Evolutionary conservation across 2,888 invertebrate genomes (phyloP).

Genomic region (Apotomis capreana): DNA sequence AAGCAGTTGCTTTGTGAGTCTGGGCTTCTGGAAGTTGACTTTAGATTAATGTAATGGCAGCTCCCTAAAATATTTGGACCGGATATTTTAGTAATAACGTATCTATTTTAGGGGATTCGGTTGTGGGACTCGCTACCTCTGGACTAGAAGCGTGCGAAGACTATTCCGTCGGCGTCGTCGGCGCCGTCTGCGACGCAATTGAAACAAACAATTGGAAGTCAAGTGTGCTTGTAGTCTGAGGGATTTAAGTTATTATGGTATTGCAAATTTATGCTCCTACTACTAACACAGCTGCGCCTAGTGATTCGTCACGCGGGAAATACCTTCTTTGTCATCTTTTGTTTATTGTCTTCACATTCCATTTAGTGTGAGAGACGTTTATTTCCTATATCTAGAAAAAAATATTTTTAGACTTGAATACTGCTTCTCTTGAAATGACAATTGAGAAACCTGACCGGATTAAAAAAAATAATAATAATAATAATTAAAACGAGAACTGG

Average conservation of each 20-base stretch:
- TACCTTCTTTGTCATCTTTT: too few species aligned
- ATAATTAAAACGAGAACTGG: too few species aligned
- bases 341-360: too few species aligned
- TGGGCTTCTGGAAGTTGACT: slow-evolving; percentile 6
- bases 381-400: too few species aligned
- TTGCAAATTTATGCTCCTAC: neutral
- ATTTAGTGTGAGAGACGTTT: too few species aligned
- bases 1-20: too few species aligned
- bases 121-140: slow-evolving; percentile 20
- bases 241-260: neutral
- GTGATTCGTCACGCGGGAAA: too few species aligned
- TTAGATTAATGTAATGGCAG: neutral
- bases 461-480: too few species aligned
- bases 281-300: too few species aligned
- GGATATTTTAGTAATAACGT: neutral
- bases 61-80: neutral
- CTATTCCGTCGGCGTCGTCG: slow-evolving; percentile 15
- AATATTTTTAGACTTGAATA: too few species aligned
- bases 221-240: neutral
- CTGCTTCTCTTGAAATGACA: too few species aligned
- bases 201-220: neutral
- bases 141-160: slow-evolving; percentile 9
- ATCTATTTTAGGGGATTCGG: slow-evolving; percentile 22
- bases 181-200: slow-evolving; percentile 57
- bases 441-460: too few species aligned